Conservation (phyloP, 2,113 vertebrate species). For the Oceanodroma tethys region DNA sequence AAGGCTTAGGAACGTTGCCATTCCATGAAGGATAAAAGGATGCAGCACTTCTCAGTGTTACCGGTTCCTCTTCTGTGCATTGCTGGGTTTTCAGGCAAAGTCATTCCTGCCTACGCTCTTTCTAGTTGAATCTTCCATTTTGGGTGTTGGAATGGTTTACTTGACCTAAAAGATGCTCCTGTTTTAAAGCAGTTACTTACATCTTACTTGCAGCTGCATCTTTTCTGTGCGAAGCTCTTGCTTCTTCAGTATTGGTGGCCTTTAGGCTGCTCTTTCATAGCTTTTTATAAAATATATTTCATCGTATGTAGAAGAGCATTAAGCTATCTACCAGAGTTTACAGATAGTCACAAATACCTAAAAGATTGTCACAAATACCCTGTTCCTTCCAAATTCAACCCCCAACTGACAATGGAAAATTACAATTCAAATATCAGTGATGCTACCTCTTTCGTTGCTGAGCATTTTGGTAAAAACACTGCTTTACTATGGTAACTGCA, state of each 20-base stretch:
- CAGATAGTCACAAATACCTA: background rate
- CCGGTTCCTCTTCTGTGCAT: background rate
- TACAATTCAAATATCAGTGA: background rate
- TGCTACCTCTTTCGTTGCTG: conserved; percentile 3
- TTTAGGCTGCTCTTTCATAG: background rate
- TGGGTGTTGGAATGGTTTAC: background rate
- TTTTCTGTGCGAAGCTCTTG: background rate
- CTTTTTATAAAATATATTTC: background rate
- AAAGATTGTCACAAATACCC: background rate
- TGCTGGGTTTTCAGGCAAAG: background rate
- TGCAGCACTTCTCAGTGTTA: background rate
- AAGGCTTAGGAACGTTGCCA: background rate
- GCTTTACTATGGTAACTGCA: conserved; percentile 28
- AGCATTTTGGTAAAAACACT: conserved; percentile 18
- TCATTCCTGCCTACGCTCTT: background rate
- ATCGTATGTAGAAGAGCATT: background rate
- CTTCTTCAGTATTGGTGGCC: background rate
- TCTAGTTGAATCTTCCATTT: background rate
- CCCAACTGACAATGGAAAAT: background rate
- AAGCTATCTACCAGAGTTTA: background rate
- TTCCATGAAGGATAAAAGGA: background rate
- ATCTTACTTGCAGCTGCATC: background rate
- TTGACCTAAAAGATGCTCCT: background rate
- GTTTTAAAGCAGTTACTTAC: background rate
- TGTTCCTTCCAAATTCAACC: background rate